phyloP scores from a whole-genome alignment of 2,888 invertebrate species.

The Stegophylla sp. region DNA sequence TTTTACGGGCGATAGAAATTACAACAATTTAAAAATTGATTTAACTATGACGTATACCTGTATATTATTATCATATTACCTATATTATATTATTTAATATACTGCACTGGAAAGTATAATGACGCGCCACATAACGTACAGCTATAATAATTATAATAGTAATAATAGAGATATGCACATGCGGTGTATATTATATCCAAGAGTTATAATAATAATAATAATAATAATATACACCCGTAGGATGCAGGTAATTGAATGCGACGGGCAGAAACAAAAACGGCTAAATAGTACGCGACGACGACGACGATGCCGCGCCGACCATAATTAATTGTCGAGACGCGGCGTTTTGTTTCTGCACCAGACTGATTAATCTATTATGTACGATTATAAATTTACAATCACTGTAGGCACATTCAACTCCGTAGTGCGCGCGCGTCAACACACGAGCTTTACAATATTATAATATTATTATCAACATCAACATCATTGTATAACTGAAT shows the following conservation, averaged over 20 bases:
- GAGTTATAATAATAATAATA: too few species aligned
- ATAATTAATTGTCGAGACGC: constrained; percentile 32
- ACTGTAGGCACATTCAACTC: constrained; percentile 18
- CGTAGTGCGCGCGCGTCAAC: neutral
- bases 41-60: too few species aligned
- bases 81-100: too few species aligned
- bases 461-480: too few species aligned
- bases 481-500: neutral
- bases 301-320: neutral
- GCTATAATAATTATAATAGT: too few species aligned
- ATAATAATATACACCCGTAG: neutral
- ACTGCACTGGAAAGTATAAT: too few species aligned
- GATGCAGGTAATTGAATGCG: neutral
- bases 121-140: too few species aligned
- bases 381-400: constrained; percentile 14
- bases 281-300: neutral
- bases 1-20: too few species aligned
- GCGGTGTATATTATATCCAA: too few species aligned
- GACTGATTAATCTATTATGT: constrained; percentile 15
- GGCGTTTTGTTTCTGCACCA: constrained; percentile 30
- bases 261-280: neutral
- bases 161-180: too few species aligned
- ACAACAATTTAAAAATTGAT: too few species aligned
- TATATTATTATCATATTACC: too few species aligned
- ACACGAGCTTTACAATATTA: constrained; percentile 10